These are phyloP conservation scores for Chloropsis hardwickii DNA, from an alignment of 2,113 vertebrate species.

Conservation along the genomic window DNA sequence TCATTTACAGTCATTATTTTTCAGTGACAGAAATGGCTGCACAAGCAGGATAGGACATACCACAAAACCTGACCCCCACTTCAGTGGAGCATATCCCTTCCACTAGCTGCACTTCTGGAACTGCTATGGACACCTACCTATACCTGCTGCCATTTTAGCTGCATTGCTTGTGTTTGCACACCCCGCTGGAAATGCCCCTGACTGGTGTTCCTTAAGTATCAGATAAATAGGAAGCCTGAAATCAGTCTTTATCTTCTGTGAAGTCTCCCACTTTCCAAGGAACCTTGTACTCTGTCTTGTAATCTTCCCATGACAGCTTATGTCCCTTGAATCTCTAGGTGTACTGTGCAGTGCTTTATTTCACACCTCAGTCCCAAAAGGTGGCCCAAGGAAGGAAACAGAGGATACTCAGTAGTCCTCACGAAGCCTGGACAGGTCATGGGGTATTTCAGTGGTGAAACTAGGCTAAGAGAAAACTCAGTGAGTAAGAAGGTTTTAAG, in stretches of 20 bases:
- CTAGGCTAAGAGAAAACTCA: not conserved
- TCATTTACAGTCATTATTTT: not conserved
- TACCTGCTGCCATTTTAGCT: not conserved
- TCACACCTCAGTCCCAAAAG: not conserved
- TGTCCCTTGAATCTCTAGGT: not conserved
- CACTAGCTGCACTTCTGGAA: not conserved
- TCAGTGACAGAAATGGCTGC: not conserved
- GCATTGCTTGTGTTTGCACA: not conserved
- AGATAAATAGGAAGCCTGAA: not conserved
- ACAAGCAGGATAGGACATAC: not conserved
- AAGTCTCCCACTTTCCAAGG: not conserved
- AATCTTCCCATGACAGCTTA: not conserved
- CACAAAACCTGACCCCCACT: not conserved
- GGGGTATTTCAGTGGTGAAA: not conserved
- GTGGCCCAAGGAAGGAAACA: not conserved
- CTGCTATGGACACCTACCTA: fast-evolving
- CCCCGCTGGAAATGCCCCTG: not conserved
- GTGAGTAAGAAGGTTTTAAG: not conserved
- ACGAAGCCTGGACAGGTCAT: not conserved
- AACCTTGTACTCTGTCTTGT: not conserved
- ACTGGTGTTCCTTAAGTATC: not conserved
- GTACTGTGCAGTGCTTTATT: not conserved
- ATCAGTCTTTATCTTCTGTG: not conserved
- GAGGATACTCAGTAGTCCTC: not conserved
- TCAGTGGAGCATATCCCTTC: fast-evolving